Evolutionary conservation across 2,797 vertebrate genomes (phyloP).

Genomic region (Spinus pinus): DNA sequence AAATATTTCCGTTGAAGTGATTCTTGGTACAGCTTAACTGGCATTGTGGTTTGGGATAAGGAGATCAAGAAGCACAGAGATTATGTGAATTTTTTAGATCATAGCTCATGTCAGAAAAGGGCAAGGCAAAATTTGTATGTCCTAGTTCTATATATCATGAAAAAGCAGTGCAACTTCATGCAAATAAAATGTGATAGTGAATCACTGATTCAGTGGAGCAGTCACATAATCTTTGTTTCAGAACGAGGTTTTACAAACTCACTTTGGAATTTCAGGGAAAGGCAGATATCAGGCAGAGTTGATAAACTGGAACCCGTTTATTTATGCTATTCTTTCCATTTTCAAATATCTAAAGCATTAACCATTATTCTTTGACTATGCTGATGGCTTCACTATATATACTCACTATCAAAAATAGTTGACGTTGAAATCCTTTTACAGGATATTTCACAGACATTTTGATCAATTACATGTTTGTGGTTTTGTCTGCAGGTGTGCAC

Average conservation of each 20-base stretch:
- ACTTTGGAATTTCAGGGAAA: background rate
- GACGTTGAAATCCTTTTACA: background rate
- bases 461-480: background rate
- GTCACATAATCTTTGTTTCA: background rate
- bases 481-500: background rate
- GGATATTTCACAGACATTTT: background rate
- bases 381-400: background rate
- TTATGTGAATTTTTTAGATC: background rate
- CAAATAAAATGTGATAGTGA: background rate
- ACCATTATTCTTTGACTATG: background rate
- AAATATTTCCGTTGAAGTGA: background rate
- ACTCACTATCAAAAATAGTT: background rate
- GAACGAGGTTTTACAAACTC: background rate
- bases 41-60: background rate
- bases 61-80: background rate
- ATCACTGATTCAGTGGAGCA: background rate
- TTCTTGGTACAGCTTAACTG: background rate
- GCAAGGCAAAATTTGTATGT: fast-evolving
- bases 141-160: background rate
- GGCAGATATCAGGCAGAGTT: fast-evolving
- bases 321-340: background rate
- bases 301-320: background rate
- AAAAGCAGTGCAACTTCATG: background rate
- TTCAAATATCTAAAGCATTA: background rate
- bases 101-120: background rate